Base-by-base conservation (phyloP, 1,140 invertebrate genomes). In the Pseudomyrmex cubaensis region DNA sequence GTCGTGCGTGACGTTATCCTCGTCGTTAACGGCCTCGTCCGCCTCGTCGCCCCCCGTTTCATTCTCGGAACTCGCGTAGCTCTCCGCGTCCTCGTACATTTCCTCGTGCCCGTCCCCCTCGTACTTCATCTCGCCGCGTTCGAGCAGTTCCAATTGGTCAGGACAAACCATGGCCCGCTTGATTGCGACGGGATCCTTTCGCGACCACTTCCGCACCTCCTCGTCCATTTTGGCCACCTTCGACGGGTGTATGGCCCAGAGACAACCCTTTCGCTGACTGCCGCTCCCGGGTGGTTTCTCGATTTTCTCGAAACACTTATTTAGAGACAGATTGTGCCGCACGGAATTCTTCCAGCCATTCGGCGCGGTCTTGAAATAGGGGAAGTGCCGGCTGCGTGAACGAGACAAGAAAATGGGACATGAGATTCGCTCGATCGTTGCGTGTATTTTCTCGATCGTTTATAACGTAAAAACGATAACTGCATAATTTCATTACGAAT, bases 261-360 rank as follows among this genome's bases (percentile, higher is more conserved):
- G 95, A 91, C 98, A 99, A 3, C 98, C 97, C 93, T 98, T 98
- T 75, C 97, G 95, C 92, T 97, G 97, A 88, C 96, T 96, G 0
- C 97, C 97, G 91, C 97, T 97, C 44, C 96, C 96, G 0, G 96
- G 96, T 0, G 98, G 97, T 90, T 99, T 98, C 44, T 99, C 98
- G 76, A 99, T 99, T 94, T 99, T 99, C 92, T 99, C 98, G 94
- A 99, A 99, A 94, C 98, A 99, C 94, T 99, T 99, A 94, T 99
- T 99, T 80, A 99, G 94, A 84, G 98, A 99, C 64, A 99, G 94
- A 95, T 99, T 99, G 93, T 99, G 99, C 84, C 98, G 95, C 0
- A 99, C 98, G 1, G 98, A 99, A 93, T 99, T 99, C 95, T 99
- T 99, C 98, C 98, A 99, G 17, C 98, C 98, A 92, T 97, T 98